These are phyloP conservation scores for Gopherus evgoodei DNA, from an alignment of 2,113 vertebrate species.

Conservation along the genomic window DNA sequence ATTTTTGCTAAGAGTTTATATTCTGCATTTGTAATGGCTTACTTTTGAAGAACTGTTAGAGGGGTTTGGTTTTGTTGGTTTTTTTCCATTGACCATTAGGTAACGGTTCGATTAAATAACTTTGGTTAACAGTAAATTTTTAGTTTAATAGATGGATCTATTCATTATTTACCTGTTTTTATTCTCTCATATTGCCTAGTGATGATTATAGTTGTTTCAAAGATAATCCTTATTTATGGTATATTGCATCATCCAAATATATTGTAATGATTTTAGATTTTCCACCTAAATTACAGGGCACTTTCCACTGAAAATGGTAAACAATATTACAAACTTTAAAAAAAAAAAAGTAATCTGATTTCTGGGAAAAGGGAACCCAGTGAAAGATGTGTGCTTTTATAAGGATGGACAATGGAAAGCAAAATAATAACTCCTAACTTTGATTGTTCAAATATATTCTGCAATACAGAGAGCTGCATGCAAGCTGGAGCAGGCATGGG, in stretches of 20 bases:
- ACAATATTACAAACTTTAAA: constrained; percentile 85
- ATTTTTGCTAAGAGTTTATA: constrained; percentile 53
- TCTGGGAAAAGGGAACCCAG: constrained; percentile 88
- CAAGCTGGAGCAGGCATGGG: constrained; percentile 93
- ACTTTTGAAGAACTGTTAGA: constrained; percentile 60
- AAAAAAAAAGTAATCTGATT: constrained; percentile 89
- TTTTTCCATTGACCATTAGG: constrained; percentile 73
- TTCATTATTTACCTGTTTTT: constrained; percentile 82
- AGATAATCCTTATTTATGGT: constrained; percentile 80
- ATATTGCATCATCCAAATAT: constrained; percentile 80
- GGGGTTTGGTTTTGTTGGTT: constrained; percentile 46
- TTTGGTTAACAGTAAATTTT: constrained; percentile 78
- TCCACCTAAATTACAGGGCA: constrained; percentile 84
- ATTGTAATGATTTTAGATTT: constrained; percentile 87
- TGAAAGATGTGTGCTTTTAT: constrained; percentile 99
- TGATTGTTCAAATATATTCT: constrained; percentile 99
- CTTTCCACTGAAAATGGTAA: constrained; percentile 90
- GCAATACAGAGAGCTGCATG: constrained; percentile 90
- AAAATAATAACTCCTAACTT: constrained; percentile 99
- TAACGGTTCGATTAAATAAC: constrained; percentile 81
- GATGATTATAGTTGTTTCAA: constrained; percentile 81
- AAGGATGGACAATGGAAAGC: constrained; percentile 97
- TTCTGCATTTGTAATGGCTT: constrained; percentile 63
- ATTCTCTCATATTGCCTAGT: constrained; percentile 68
- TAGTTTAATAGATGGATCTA: constrained; percentile 78